phyloP scores from a whole-genome alignment of 2,888 invertebrate genomes.

The Linnaemya vulpina region DNA sequence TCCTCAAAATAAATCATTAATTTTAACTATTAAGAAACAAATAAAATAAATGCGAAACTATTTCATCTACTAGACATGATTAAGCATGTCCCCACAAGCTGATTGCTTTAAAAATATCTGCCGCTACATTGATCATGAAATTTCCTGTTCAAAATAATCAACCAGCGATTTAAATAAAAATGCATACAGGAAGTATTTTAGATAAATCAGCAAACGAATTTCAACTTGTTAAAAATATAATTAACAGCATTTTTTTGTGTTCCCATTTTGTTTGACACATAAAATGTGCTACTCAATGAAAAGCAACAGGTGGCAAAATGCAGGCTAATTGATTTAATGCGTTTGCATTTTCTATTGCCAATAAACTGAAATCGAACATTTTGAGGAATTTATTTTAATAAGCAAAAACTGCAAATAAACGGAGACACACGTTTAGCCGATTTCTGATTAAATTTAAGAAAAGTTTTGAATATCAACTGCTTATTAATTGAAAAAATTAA shows the following conservation, averaged over 20 bases:
- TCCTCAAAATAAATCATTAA: no score
- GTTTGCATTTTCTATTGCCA: background rate
- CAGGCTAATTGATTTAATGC: constrained; percentile 35
- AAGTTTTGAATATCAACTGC: no score
- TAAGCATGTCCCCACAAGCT: background rate
- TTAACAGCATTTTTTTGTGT: background rate
- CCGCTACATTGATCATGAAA: background rate
- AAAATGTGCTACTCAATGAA: constrained; percentile 3
- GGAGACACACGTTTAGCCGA: constrained; percentile 11
- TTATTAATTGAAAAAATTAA: no score
- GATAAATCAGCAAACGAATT: background rate
- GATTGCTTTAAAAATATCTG: background rate
- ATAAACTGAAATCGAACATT: background rate
- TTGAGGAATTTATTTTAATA: constrained; percentile 32
- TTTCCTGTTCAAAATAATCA: background rate
- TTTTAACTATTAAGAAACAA: no score
- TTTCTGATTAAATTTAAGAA: background rate
- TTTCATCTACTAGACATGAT: background rate
- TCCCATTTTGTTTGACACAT: no score
- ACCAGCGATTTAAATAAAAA: background rate
- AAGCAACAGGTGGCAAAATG: constrained; percentile 37
- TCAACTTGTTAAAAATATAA: background rate
- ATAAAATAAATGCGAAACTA: background rate
- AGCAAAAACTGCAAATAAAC: constrained; percentile 17
- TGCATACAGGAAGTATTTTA: constrained; percentile 23